Conservation (phyloP, 1,140 invertebrate genomes). For the Penaeus japonicus region DNA sequence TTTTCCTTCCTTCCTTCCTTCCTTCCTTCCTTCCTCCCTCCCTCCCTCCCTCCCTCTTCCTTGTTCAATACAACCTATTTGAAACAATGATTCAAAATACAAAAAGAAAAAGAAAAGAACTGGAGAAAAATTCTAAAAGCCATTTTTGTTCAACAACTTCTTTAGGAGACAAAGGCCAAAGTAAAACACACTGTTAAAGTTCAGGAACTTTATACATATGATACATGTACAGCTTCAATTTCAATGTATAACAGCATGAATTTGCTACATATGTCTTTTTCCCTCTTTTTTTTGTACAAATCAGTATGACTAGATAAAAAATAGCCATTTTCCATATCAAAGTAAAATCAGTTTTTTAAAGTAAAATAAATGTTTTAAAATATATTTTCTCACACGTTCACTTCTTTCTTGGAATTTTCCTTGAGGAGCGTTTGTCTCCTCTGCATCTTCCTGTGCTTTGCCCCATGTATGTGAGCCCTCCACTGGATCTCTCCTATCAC, state of each 20-base stretch:
- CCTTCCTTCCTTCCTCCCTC: not conserved
- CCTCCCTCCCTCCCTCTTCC: not conserved
- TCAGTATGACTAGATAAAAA: no score
- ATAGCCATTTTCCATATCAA: no score
- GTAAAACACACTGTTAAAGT: no score
- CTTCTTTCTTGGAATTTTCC: not conserved
- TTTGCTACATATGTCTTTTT: no score
- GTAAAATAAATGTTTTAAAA: no score
- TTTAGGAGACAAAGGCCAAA: no score
- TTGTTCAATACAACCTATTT: not conserved
- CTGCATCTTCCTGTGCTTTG: constrained; percentile 72
- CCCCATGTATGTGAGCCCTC: constrained; percentile 72
- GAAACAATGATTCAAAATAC: not conserved
- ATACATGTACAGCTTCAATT: no score
- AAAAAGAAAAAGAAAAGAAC: not conserved
- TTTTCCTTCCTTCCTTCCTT: not conserved
- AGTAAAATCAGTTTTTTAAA: no score
- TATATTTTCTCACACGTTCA: not conserved
- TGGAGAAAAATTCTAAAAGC: not conserved
- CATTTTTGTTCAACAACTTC: no score
- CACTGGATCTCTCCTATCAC: constrained; percentile 77
- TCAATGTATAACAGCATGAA: no score
- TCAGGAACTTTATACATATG: no score
- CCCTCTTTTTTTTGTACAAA: no score
- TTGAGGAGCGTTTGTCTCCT: constrained; percentile 60